These are phyloP conservation scores for Xiphophorus birchmanni DNA, from an alignment of 2,797 vertebrate genomes.

Conservation along the genomic window DNA sequence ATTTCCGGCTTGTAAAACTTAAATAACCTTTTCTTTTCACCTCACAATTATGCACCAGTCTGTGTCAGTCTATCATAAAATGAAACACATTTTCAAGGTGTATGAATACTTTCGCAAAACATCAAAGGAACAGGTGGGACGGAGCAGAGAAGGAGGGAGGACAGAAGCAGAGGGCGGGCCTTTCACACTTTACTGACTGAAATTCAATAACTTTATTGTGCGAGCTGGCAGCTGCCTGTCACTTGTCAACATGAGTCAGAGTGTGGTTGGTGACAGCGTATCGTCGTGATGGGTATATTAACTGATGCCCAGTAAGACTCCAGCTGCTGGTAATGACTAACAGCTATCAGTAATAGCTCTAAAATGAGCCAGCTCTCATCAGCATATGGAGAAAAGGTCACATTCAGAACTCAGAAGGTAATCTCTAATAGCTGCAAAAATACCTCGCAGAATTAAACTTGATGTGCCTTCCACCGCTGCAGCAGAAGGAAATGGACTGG, in stretches of 20 bases:
- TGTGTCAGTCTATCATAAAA: not conserved
- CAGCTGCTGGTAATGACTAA: conserved; percentile 52
- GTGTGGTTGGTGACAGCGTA: conserved; percentile 40
- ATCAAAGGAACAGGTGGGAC: conserved; percentile 19
- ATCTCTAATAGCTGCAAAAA: conserved; percentile 65
- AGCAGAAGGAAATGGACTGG: conserved; percentile 58
- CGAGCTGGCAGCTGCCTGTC: conserved; percentile 67
- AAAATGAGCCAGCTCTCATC: conserved; percentile 51
- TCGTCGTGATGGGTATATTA: conserved; percentile 31
- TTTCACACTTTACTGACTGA: conserved; percentile 42
- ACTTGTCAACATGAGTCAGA: conserved; percentile 65
- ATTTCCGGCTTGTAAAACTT: not conserved
- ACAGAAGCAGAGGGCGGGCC: conserved; percentile 46
- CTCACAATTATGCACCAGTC: not conserved
- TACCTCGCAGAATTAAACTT: conserved; percentile 66
- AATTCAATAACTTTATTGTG: conserved; percentile 62
- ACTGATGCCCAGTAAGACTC: conserved; percentile 42
- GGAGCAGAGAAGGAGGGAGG: conserved; percentile 32
- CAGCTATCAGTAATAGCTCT: conserved; percentile 56
- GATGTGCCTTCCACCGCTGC: conserved; percentile 40
- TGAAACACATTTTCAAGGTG: not conserved
- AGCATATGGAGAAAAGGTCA: conserved; percentile 67
- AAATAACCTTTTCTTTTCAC: not conserved
- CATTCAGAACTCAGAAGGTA: conserved; percentile 54
- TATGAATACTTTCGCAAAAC: not conserved